These are phyloP conservation scores for Acrocyrtus sp. DNA, from an alignment of 2,888 invertebrate genomes.

Conservation along the genomic window DNA sequence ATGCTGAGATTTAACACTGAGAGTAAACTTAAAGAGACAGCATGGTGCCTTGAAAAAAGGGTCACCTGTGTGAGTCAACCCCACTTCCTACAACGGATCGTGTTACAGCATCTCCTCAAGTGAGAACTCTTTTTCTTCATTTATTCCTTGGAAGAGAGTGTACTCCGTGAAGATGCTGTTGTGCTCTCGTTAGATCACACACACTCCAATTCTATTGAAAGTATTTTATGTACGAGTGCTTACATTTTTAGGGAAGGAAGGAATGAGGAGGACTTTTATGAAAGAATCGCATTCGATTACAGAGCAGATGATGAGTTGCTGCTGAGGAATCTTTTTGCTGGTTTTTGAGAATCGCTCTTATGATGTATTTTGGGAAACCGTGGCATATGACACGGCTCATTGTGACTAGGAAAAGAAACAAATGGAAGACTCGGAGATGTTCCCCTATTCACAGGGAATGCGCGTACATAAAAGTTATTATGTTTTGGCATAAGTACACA, in stretches of 20 bases:
- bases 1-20: conserved; percentile 15
- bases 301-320: background rate
- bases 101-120: conserved; percentile 10
- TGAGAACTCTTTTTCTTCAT: too few species aligned
- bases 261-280: conserved; percentile 13
- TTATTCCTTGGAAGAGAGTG: too few species aligned
- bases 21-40: conserved; percentile 51
- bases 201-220: background rate
- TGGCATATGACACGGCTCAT: conserved; percentile 43
- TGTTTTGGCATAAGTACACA: too few species aligned
- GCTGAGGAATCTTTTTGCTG: conserved; percentile 14
- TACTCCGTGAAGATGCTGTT: too few species aligned
- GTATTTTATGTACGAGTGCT: background rate
- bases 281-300: conserved; percentile 31
- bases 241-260: background rate
- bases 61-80: conserved; percentile 59
- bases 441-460: background rate
- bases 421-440: conserved; percentile 11
- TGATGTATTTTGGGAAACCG: conserved; percentile 34
- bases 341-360: conserved; percentile 6
- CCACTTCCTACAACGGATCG: conserved; percentile 58
- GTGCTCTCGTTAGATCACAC: conserved; percentile 20
- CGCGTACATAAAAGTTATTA: conserved; percentile 1
- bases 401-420: conserved; percentile 6
- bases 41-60: conserved; percentile 57